Evolutionary conservation across 53 echinoderm and acorn worm species (phyloP).

Genomic region (Mesocentrotus franciscanus): DNA sequence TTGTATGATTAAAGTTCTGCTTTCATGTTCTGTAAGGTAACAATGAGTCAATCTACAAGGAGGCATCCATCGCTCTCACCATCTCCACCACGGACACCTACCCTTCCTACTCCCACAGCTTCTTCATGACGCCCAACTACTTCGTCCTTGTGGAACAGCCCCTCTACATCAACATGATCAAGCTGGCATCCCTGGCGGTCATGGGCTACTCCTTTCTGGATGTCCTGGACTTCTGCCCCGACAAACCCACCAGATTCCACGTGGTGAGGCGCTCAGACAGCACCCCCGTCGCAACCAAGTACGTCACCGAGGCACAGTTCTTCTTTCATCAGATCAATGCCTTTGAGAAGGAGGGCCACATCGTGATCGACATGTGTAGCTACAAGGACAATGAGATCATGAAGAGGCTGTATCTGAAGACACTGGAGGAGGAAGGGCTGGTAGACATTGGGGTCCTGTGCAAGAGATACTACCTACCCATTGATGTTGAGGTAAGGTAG

Average conservation of each 20-base stretch:
- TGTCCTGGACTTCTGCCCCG: slow-evolving; percentile 64
- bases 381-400: slow-evolving; percentile 68
- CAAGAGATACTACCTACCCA: slow-evolving; percentile 78
- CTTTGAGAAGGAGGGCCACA: slow-evolving; percentile 67
- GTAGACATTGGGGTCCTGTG: background rate
- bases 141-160: slow-evolving; percentile 77
- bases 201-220: slow-evolving; percentile 62
- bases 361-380: slow-evolving; percentile 74
- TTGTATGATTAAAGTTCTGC: background rate
- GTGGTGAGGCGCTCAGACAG: slow-evolving; percentile 67
- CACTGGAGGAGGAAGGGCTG: background rate
- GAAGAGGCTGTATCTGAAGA: slow-evolving; percentile 63
- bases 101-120: slow-evolving; percentile 81
- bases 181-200: slow-evolving; percentile 47
- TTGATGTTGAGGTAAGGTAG: slow-evolving; percentile 76
- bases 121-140: slow-evolving; percentile 75
- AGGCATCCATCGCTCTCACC: slow-evolving; percentile 46
- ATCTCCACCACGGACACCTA: slow-evolving; percentile 52
- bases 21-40: background rate
- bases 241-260: slow-evolving; percentile 72
- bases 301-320: slow-evolving; percentile 71
- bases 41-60: background rate
- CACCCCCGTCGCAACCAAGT: slow-evolving; percentile 61
- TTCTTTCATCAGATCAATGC: slow-evolving; percentile 79
- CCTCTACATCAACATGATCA: slow-evolving; percentile 65